Percentiles rank a stretch among this genome's conserved stretches.
Evolutionary conservation across 2,113 vertebrate genomes (phyloP).

Genomic region (Macrotus californicus): DNA sequence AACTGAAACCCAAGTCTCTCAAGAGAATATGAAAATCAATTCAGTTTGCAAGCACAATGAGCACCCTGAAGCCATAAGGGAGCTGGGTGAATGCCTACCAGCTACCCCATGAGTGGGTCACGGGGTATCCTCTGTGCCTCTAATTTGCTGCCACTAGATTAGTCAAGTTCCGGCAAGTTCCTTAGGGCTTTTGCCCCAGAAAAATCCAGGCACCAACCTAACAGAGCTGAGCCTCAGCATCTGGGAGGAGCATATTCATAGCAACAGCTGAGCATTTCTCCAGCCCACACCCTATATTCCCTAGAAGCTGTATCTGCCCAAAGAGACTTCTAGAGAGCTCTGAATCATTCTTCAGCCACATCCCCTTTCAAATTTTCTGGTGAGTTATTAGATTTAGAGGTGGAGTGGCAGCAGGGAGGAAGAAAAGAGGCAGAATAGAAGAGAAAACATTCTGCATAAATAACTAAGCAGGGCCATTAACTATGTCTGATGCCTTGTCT

Average conservation of each 20-base stretch:
- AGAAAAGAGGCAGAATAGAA: constrained; percentile 52
- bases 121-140: background rate
- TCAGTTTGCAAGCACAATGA: background rate
- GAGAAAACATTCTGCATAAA: constrained; percentile 60
- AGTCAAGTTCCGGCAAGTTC: background rate
- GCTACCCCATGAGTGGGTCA: background rate
- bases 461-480: constrained; percentile 58
- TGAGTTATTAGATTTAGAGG: constrained; percentile 43
- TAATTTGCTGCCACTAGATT: background rate
- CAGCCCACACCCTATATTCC: background rate
- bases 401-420: background rate
- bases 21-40: background rate
- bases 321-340: background rate
- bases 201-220: background rate
- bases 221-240: background rate
- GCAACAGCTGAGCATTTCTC: background rate
- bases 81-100: background rate
- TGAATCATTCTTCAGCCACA: constrained; percentile 41
- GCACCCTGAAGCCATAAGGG: background rate
- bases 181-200: background rate
- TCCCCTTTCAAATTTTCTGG: constrained; percentile 16
- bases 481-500: constrained; percentile 67
- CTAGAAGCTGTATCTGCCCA: background rate
- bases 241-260: background rate
- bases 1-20: background rate